These are phyloP conservation scores for Brienomyrus brachyistius DNA, from an alignment of 2,113 vertebrate species.

Conservation along the genomic window DNA sequence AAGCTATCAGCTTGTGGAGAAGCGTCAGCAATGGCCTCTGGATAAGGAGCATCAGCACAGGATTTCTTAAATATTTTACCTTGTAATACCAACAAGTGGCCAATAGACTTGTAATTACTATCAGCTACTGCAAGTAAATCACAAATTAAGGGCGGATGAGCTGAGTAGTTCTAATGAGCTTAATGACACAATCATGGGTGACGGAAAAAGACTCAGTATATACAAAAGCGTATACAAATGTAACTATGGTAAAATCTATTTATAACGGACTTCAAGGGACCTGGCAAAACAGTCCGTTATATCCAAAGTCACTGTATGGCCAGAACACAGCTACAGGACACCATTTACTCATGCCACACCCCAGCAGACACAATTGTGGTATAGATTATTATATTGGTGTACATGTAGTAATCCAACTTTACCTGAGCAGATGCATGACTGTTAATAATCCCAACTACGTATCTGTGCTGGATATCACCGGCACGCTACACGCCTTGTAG, in stretches of 20 bases:
- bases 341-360: too few species aligned
- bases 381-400: too few species aligned
- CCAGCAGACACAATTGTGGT: too few species aligned
- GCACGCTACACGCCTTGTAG: too few species aligned
- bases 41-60: background rate
- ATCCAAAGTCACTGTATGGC: too few species aligned
- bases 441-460: too few species aligned
- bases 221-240: background rate
- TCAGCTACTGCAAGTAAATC: background rate
- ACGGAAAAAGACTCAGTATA: background rate
- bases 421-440: too few species aligned
- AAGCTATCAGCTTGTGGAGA: constrained; percentile 72
- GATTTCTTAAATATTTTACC: background rate
- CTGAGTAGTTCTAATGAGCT: background rate
- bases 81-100: background rate
- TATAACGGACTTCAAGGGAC: too few species aligned
- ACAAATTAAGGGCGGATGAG: background rate
- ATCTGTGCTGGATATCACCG: too few species aligned
- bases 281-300: too few species aligned
- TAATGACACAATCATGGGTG: background rate
- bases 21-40: constrained; percentile 51
- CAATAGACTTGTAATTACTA: background rate
- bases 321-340: too few species aligned
- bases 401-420: too few species aligned
- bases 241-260: background rate